Evolutionary conservation across 1,140 invertebrate species (phyloP), one percentile per base, ranked within the genome.

Genomic region (Drosophila sechellia): DNA sequence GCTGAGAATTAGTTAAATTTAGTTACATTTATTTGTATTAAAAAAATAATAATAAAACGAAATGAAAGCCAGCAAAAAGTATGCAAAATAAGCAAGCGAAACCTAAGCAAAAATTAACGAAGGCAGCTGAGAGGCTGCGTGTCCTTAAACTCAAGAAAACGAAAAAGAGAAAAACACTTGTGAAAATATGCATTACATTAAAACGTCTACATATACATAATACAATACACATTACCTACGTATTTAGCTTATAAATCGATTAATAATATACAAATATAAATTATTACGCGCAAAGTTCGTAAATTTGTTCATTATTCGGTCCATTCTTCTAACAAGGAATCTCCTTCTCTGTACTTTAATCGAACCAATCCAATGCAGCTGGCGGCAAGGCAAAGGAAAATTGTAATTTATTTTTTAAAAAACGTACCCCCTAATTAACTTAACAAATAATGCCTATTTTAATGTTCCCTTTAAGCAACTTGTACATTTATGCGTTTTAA

Each of bases 161-260:
- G 20, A 43, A 58, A 55, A 46, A 35, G 52, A 34, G 31, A 34
- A 25, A 68, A 84, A 78, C 78, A 87, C 83, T 87, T 85, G 81
- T 87, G 78, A 85, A 87, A 81, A 81, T 75, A 85, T 81, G 78
- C 83, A 85, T 85, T 81, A 85, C 74, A 85, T 78, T 75, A 85
- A 66, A 77, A 77, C 77, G 68, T 80, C 39, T 69, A 80, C 50
- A 73, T 76, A 77, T 22, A 22, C 20, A 22, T 57, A 77, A 68
- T 74, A 80, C 63, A 54, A 64, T 27, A 75, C 57, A 50, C 48
- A 63, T 81, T 53, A 60, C 77, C 61, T 56, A 57, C 61, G 53
- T 78, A 81, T 52, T 77, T 81, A 85, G 81, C 73, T 69, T 81
- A 77, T 87, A 73, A 79, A 75, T 59, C 66, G 73, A 79, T 80